phyloP scores from a whole-genome alignment of 2,797 vertebrate genomes.

The Dallia pectoralis region DNA sequence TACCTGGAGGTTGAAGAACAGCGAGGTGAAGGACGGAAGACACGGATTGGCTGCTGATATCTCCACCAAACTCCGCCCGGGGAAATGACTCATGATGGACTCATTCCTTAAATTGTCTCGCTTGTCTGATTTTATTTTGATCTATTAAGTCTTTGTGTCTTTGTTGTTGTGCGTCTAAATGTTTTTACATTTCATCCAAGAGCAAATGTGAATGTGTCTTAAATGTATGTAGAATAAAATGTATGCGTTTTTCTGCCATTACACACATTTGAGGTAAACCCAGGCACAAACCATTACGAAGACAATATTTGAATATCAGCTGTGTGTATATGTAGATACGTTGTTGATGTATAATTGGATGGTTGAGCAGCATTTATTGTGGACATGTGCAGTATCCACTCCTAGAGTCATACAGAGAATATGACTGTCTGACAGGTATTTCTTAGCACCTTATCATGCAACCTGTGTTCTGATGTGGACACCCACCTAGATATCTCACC shows the following conservation, averaged over 20 bases:
- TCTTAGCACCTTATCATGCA: slow-evolving; percentile 16
- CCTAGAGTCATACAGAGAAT: slow-evolving; percentile 32
- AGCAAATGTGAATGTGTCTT: slow-evolving; percentile 39
- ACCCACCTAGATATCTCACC: slow-evolving; percentile 22
- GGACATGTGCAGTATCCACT: slow-evolving; percentile 12
- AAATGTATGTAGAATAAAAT: slow-evolving; percentile 40
- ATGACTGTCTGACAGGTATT: slow-evolving; percentile 27
- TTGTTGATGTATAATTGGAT: slow-evolving; percentile 4
- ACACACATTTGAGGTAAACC: background rate
- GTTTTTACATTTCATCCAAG: slow-evolving; percentile 52
- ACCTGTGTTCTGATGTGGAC: background rate
- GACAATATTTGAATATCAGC: background rate
- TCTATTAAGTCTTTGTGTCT: background rate
- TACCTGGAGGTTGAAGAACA: no score
- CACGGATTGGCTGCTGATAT: no score
- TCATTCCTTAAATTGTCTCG: no score
- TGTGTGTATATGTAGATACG: slow-evolving; percentile 8
- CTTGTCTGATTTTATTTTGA: no score
- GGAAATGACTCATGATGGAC: no score
- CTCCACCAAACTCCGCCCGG: no score
- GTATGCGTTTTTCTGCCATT: slow-evolving; percentile 26
- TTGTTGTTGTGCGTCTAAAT: slow-evolving; percentile 37
- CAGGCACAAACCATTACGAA: background rate
- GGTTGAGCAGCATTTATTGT: slow-evolving; percentile 2
- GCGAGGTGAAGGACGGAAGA: no score